Conservation (phyloP, 2,797 vertebrate genomes). For the Aselliscus stoliczkanus region DNA sequence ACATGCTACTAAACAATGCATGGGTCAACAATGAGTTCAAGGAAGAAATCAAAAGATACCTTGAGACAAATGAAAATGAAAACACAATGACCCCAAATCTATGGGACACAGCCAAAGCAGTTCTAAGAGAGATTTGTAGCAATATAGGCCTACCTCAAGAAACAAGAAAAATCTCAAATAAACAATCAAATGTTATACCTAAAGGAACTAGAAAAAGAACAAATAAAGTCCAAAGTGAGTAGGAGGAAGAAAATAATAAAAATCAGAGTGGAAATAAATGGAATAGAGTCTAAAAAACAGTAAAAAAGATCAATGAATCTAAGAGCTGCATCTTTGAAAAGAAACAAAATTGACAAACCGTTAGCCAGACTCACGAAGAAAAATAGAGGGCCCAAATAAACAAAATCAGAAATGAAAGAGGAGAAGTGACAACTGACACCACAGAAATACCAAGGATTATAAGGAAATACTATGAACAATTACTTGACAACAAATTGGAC, state of each 20-base stretch:
- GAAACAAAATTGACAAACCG: not conserved
- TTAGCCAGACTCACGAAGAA: not conserved
- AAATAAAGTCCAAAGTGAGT: not conserved
- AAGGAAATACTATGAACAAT: not conserved
- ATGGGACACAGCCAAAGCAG: not conserved
- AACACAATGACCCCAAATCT: not conserved
- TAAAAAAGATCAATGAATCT: not conserved
- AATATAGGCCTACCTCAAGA: not conserved
- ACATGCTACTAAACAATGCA: not conserved
- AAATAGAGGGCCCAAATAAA: not conserved
- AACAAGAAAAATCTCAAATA: not conserved
- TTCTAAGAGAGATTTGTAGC: not conserved
- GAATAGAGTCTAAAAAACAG: not conserved
- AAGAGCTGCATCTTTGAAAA: not conserved
- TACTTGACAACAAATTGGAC: not conserved
- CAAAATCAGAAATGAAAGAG: not conserved
- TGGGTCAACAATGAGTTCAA: not conserved
- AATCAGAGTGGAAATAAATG: not conserved
- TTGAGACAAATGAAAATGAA: not conserved
- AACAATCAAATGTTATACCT: not conserved
- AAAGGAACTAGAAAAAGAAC: not conserved
- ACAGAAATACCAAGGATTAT: not conserved
- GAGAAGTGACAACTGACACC: not conserved
- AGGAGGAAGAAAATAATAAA: not conserved
- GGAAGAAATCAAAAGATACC: not conserved